Evolutionary conservation across 2,888 invertebrate genomes (phyloP).

Genomic region (Cosmia pyralina): DNA sequence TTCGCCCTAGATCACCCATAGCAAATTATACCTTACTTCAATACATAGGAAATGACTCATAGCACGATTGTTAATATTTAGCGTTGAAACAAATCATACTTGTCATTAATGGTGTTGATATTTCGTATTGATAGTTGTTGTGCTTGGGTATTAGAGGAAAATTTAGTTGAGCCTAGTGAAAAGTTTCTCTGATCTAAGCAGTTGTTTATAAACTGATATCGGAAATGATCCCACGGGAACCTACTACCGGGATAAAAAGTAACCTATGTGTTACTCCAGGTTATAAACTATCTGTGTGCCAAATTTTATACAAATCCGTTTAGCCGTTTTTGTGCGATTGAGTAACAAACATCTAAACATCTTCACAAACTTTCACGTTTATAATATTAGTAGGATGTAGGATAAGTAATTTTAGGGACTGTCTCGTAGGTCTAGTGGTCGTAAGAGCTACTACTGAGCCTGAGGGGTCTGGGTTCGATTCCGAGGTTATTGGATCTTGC

Average conservation of each 20-base stretch:
- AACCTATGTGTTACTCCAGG: too few relatives aligned
- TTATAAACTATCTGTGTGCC: too few relatives aligned
- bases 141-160: neutral
- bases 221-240: too few relatives aligned
- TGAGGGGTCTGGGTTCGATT: neutral
- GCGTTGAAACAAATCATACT: slow-evolving; percentile 33
- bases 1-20: slow-evolving; percentile 51
- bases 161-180: neutral
- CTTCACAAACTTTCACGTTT: too few relatives aligned
- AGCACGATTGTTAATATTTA: slow-evolving; percentile 50
- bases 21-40: slow-evolving; percentile 57
- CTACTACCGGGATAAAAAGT: too few relatives aligned
- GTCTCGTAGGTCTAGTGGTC: neutral
- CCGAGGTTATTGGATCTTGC: neutral
- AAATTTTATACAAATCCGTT: too few relatives aligned
- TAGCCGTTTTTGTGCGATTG: too few relatives aligned
- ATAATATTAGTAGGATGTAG: too few relatives aligned
- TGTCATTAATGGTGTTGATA: slow-evolving; percentile 41
- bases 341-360: too few relatives aligned
- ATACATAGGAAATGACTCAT: slow-evolving; percentile 52
- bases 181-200: neutral
- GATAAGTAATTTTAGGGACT: too few relatives aligned
- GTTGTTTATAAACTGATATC: too few relatives aligned
- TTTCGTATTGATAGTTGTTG: slow-evolving; percentile 18
- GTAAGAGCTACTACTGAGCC: neutral